phyloP scores from a whole-genome alignment of 2,888 invertebrate species.

The Macroteleia sp. region DNA sequence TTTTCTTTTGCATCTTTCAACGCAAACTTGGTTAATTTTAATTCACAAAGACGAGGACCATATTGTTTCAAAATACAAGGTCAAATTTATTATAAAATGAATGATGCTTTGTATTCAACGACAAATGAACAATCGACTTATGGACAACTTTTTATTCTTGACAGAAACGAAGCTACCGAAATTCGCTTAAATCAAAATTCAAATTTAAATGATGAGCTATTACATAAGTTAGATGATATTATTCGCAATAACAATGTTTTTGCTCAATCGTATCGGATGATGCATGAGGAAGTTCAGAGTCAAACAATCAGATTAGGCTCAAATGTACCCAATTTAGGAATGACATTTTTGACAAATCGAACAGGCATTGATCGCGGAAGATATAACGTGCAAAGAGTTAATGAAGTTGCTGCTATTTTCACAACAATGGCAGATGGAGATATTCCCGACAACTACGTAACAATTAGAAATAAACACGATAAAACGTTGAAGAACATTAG shows the following conservation, averaged over 20 bases:
- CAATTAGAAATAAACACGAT: too few species aligned
- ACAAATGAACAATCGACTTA: neutral
- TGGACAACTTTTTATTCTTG: conserved; percentile 1
- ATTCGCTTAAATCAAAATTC: neutral
- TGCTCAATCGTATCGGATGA: conserved; percentile 9
- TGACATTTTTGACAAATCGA: conserved; percentile 15
- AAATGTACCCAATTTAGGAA: neutral
- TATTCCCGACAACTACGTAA: too few species aligned
- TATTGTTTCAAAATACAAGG: too few species aligned
- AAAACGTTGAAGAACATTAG: conserved; percentile 50
- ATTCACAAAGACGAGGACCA: too few species aligned
- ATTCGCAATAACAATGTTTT: conserved; percentile 5
- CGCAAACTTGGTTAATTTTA: too few species aligned
- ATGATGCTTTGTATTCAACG: neutral
- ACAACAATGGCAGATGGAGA: conserved; percentile 62
- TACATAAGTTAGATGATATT: conserved; percentile 1
- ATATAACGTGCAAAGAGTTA: conserved; percentile 25
- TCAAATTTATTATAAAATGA: neutral
- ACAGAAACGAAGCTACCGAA: neutral
- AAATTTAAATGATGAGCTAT: conserved; percentile 1
- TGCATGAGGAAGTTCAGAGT: conserved; percentile 1
- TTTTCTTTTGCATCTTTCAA: neutral
- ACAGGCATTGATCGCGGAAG: conserved; percentile 49
- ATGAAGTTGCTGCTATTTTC: conserved; percentile 50
- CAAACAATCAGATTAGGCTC: too few species aligned